These are phyloP conservation scores for Gnathonemus echidnorhynchus DNA, from an alignment of 2,113 vertebrate species.

Conservation along the genomic window DNA sequence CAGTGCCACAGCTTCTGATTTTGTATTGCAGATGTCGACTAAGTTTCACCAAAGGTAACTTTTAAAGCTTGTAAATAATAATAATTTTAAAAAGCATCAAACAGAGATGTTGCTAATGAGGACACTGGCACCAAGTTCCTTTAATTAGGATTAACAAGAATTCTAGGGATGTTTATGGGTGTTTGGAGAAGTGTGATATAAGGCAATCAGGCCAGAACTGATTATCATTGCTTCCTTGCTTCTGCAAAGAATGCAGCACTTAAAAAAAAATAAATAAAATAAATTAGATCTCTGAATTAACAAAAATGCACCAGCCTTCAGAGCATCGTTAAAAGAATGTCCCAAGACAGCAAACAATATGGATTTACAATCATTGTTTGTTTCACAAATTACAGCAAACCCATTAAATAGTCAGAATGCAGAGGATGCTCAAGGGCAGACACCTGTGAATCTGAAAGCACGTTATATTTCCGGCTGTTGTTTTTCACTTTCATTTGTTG, in stretches of 20 bases:
- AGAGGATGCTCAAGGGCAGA: neutral
- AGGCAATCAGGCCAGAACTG: neutral
- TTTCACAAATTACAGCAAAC: neutral
- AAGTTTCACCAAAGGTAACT: neutral
- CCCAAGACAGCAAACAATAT: slow-evolving; percentile 7
- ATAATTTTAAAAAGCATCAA: neutral
- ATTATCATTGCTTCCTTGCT: neutral
- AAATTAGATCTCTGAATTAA: slow-evolving; percentile 4
- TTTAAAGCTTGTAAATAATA: neutral
- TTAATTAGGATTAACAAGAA: slow-evolving; percentile 19
- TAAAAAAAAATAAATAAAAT: neutral
- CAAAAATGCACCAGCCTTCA: neutral
- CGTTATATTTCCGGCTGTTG: neutral
- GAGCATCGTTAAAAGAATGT: neutral
- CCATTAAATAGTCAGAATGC: neutral
- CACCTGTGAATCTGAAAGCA: slow-evolving; percentile 2
- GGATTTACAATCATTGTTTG: neutral
- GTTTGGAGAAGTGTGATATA: neutral
- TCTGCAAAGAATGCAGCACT: neutral
- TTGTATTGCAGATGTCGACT: neutral
- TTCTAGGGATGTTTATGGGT: neutral
- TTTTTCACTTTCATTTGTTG: neutral
- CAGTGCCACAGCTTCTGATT: too few species aligned
- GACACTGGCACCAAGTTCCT: neutral
- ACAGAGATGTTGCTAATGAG: neutral